Base-by-base conservation (phyloP, 2,888 invertebrate genomes). In the Syrphus vitripennis region DNA sequence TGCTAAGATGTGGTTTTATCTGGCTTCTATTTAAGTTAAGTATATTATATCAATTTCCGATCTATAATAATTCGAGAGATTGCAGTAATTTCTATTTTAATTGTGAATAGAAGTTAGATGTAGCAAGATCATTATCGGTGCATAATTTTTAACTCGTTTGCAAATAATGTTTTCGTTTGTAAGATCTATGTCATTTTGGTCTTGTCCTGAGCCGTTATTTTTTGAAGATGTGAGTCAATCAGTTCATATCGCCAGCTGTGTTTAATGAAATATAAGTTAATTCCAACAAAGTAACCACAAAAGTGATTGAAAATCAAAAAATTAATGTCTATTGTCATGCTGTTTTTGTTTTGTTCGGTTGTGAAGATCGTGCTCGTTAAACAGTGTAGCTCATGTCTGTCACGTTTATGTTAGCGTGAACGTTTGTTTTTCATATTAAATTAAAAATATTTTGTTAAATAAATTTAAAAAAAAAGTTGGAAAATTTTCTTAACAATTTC, bases 141-240 rank as follows among this genome's bases (percentile, higher is more conserved):
- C n/a, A 29, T 48, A 9, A 4, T 3, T 26, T 63, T 61, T 10
- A 21, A 37, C 0, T 40, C 24, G 24, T 61, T 34, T 45, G 6
- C 10, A n/a, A 53, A 65, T 37, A 48, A 70, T 59, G 24, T 37
- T 63, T 70, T 57, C 12, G 16, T 65, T 74, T 24, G 40, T 12
- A 1, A 34, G 55, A 70, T 70, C 48, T 61, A 40, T 53, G 29
- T 74, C 83, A 3, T 83, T 69, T 84, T 71, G 80, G 76, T 55
- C 65, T 16, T 61, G 59, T 42, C 57, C 80, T 26, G 80, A 72
- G 45, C 67, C 80, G 2, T 59, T 72, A 24, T 57, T 81, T 61
- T 53, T 59, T 9, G 72, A 81, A 59, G 69, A 77, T 61, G 84
- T 84, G 61, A 81, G 84, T 84, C 29, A n/a, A 34, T 10, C 12